These are phyloP conservation scores for Oreotrochilus melanogaster DNA, from an alignment of 2,113 vertebrate genomes.

Conservation along the genomic window DNA sequence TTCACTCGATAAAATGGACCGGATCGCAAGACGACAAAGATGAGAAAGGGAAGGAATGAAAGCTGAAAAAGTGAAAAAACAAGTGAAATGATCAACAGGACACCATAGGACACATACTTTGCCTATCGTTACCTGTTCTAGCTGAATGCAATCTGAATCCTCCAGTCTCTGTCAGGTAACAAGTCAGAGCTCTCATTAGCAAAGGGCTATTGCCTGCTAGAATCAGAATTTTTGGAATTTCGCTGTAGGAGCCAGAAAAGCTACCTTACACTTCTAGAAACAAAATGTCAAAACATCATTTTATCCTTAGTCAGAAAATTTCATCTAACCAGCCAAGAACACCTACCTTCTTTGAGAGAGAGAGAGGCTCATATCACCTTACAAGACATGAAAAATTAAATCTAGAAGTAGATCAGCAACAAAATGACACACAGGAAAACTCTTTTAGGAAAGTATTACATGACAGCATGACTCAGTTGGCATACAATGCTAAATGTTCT, in stretches of 20 bases:
- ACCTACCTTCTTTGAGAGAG: neutral
- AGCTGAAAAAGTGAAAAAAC: constrained; percentile 51
- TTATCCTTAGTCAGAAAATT: neutral
- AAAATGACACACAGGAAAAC: neutral
- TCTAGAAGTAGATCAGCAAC: neutral
- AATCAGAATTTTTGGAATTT: neutral
- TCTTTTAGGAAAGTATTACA: neutral
- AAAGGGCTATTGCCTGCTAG: neutral
- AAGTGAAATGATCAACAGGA: neutral
- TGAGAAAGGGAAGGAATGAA: constrained; percentile 77
- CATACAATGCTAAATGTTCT: neutral
- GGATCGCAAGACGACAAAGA: constrained; percentile 82
- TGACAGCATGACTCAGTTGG: neutral
- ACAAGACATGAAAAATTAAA: neutral
- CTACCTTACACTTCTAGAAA: neutral
- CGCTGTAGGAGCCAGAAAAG: neutral
- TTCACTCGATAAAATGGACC: constrained; percentile 65
- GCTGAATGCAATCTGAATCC: neutral
- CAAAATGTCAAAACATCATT: neutral
- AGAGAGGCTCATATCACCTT: neutral
- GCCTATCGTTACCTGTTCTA: neutral
- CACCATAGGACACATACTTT: neutral
- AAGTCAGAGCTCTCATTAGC: rapidly evolving
- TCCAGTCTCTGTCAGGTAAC: neutral
- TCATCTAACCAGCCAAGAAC: neutral